Percentiles rank a stretch among this genome's conserved stretches.
Evolutionary conservation across 35 echinoderm and acorn worm species (phyloP).

Genomic region (Diadema setosum): DNA sequence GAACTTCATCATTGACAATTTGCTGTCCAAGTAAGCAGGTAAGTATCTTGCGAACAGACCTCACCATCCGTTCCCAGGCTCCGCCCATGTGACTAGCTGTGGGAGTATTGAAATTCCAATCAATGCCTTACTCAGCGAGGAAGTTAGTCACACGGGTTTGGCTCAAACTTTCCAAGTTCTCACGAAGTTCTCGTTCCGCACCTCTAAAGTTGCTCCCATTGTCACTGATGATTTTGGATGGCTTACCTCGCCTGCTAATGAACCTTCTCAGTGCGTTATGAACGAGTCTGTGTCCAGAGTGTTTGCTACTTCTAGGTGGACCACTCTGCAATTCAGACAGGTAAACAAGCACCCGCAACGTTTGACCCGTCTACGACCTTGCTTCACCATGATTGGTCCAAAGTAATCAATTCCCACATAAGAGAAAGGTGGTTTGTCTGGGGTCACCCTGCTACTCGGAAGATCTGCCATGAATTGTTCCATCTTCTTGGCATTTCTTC

Average conservation of each 20-base stretch:
- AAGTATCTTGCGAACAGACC: not conserved
- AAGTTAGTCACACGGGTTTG: not conserved
- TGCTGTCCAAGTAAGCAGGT: not conserved
- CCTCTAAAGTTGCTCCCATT: conserved; percentile 41
- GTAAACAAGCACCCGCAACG: too few species aligned
- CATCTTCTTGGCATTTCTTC: too few species aligned
- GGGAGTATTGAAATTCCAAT: conserved; percentile 27
- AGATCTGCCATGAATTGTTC: too few species aligned
- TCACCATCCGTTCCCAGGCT: conserved; percentile 27
- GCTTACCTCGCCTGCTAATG: conserved; percentile 1
- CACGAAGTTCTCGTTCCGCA: not conserved
- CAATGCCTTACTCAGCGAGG: not conserved
- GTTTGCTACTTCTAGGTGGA: not conserved
- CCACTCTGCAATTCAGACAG: too few species aligned
- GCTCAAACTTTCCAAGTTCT: not conserved
- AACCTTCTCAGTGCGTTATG: conserved; percentile 2
- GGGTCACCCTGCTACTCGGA: too few species aligned
- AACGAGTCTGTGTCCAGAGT: conserved; percentile 57
- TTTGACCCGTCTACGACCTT: too few species aligned
- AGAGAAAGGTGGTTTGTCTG: too few species aligned
- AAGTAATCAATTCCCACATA: too few species aligned
- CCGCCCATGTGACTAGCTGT: conserved; percentile 15
- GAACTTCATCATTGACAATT: conserved; percentile 47
- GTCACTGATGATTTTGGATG: conserved; percentile 10
- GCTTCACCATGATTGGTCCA: too few species aligned